Base-by-base conservation (phyloP, 2,113 vertebrate species). In the Centrocercus urophasianus region DNA sequence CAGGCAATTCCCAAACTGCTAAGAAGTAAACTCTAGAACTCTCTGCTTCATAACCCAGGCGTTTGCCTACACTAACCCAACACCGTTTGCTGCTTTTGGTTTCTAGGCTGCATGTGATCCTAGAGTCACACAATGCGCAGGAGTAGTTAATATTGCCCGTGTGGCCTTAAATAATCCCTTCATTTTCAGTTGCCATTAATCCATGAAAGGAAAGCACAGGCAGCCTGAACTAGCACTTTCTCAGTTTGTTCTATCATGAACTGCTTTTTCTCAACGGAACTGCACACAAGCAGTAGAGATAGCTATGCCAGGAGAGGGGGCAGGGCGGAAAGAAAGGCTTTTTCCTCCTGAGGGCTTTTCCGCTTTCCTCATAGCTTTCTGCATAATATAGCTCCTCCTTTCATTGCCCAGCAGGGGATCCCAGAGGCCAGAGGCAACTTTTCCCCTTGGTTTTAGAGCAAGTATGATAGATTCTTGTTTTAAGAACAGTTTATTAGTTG, bases 101-200 rank as follows among this genome's bases (percentile, higher is more conserved):
- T 95, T 95, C 86, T 87, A 91, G 71, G 42, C 81, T 83, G 65
- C 54, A 28, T 32, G 19, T 71, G 89, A 92, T 87, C 59, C 75
- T 77, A 74, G 61, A 60, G 69, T 94, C 85, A 54, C 69, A 95
- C 65, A 92, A 94, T 38, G 86, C 61, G 47, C 88, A 92, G 18
- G 34, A 50, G 34, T 69, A 71, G 40, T 91, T 95, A 93, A 95
- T 93, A 83, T 83, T 77, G 93, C 95, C 94, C 91, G 38, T 89
- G 91, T 93, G 94, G 94, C 88, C 87, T 93, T 95, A 89, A 96
- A 88, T 93, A 96, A 93, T 95, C 72, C 60, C 93, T 95, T 93
- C 56, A 65, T 95, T 95, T 96, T 95, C 87, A 89, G 85, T 71
- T 88, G 64, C 69, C 88, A 88, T 89, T 95, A 95, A 89, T 88